Evolutionary conservation across 2,113 vertebrate genomes (phyloP), one percentile per base, ranked within the genome.

Genomic region (Eulemur rufifrons): DNA sequence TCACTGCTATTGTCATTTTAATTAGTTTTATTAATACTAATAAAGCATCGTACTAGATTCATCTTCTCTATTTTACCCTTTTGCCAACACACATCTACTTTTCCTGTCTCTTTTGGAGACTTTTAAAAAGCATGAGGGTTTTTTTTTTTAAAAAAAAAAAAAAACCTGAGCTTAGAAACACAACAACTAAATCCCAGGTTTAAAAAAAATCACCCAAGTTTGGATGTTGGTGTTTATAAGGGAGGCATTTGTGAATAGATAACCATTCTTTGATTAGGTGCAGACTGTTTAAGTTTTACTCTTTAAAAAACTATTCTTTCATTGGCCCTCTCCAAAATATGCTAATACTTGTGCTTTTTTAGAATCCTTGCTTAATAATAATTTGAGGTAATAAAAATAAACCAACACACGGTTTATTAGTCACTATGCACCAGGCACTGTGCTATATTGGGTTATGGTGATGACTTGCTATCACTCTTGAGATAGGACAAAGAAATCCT

Each of bases 21-120:
- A 45, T 97, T 91, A 66, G 59, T 45, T 91, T 82, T 47, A 47
- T 59, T 68, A 76, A 63, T 45, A 85, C 42, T 86, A 59, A 91
- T 68, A 66, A 85, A n/a, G 2, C 64, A 63, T 9, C 12, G 3
- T 66, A 29, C 5, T 86, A 32, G 81, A 90, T 59, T 59, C 63
- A 61, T 84, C 63, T 78, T 88, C 54, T 78, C 69, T 88, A 5
- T 29, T 29, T 91, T 18, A 93, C 20, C 29, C 47, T 27, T 76
- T n/a, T 63, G n/a, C 45, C 56, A 64, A 32, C 45, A 7, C 29
- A 86, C 12, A 23, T 87, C 23, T 25, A 86, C 8, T 7, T 50
- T 91, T 29, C 18, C 78, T 78, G 2, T 68, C 10, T 77, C 25
- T 92, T 86, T 95, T 64, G 64, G 47, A 97, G 10, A 92, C 50